Evolutionary conservation across 2,888 invertebrate species (phyloP), one percentile per base, ranked within the genome.

Genomic region (Tenodera sinensis): DNA sequence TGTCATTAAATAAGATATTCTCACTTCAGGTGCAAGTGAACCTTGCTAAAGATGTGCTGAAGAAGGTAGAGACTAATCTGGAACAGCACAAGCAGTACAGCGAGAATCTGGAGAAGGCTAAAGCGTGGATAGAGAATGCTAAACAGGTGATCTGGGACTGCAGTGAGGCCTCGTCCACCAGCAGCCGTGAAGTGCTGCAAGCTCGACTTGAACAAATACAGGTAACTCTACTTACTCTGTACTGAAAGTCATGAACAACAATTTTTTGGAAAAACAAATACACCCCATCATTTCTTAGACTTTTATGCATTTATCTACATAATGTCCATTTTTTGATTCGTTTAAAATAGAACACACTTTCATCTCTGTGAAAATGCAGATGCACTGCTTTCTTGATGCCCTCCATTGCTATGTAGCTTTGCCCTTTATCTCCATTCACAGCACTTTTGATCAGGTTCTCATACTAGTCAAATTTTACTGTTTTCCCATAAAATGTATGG

Each of bases 1-100:
- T 42, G 34, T 4, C 34, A 34, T 34, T 42, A 12, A 42, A 42
- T 42, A 42, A 9, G 0, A 9, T 42, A 1, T 42, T 42, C 12
- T 42, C 42, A n/a, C 91, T 92, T 42, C 91, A 93, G 92, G 97
- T 98, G 0, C 96, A 97, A 92, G 95, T 97, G 0, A 98, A 98
- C 93, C 95, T 98, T 92, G 98, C 97, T 0, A 97, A 97, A 92
- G 98, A 98, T 93, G 98, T 98, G 0, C 93, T 97, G 3, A 97
- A 97, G 92, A 98, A 98, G 93, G 97, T 98, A 0, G 97, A 98
- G 93, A 97, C 97, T 0, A 98, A 98, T 92, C 95, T 96, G 88
- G 97, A 97, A 91, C 97, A 98, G 92, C 98, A 98, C 92, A 95
- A 96, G 91, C 96, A 96, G 91, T 98, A 97, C 92, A 96, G 97